These are phyloP conservation scores for Episyrphus balteatus DNA, from an alignment of 1,140 invertebrate species.

Conservation along the genomic window DNA sequence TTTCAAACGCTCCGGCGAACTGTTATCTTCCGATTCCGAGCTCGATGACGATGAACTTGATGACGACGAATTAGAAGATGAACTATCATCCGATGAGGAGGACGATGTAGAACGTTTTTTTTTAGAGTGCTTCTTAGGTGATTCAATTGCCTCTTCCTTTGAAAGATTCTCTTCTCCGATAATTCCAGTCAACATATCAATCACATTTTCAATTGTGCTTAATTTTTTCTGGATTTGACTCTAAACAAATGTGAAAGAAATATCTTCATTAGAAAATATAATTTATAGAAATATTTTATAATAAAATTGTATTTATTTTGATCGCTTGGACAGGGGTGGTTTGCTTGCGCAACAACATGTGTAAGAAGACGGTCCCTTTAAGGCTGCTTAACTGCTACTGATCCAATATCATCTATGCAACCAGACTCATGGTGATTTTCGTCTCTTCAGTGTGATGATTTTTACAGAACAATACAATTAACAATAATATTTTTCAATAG, in stretches of 20 bases:
- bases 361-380: no score
- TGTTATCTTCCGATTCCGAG: slow-evolving; percentile 13
- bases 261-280: neutral
- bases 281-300: neutral
- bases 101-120: neutral
- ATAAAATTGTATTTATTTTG: neutral
- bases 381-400: no score
- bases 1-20: slow-evolving; percentile 31
- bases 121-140: slow-evolving; percentile 17
- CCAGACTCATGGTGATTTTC: no score
- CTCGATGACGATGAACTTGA: slow-evolving; percentile 2
- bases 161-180: slow-evolving; percentile 52
- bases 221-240: slow-evolving; percentile 71
- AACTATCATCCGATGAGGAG: slow-evolving; percentile 18
- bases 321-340: no score
- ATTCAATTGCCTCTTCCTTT: slow-evolving; percentile 12
- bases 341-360: no score
- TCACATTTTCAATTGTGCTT: slow-evolving; percentile 70
- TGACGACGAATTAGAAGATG: slow-evolving; percentile 5
- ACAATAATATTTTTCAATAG: no score
- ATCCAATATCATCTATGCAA: no score
- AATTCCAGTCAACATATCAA: slow-evolving; percentile 70
- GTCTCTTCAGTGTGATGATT: no score
- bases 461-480: no score
- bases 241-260: slow-evolving; percentile 33